Evolutionary conservation across 1,140 invertebrate genomes (phyloP).

Genomic region (Drosophila saltans): DNA sequence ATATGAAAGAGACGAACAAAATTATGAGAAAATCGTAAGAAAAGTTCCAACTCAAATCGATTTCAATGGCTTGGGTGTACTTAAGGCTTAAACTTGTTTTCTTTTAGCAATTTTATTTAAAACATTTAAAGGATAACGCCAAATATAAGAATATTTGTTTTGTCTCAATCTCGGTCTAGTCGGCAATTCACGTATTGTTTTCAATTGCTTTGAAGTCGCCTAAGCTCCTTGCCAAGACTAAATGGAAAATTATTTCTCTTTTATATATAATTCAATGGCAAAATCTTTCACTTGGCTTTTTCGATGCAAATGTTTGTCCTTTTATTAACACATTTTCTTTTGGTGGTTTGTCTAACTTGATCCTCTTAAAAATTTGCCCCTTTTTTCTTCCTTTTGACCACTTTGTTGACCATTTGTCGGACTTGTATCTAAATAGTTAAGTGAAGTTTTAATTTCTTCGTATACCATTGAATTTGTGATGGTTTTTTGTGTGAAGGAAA

Average conservation of each 20-base stretch:
- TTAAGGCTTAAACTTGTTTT: neutral
- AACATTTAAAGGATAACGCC: neutral
- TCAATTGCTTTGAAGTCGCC: neutral
- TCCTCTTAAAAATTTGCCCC: conserved; percentile 18
- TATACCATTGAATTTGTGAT: conserved; percentile 31
- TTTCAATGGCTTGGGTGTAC: neutral
- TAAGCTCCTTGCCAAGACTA: conserved; percentile 4
- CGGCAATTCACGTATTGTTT: neutral
- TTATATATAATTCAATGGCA: conserved; percentile 29
- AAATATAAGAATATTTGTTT: conserved; percentile 32
- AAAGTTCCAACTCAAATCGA: conserved; percentile 1
- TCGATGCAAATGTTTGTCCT: conserved; percentile 46
- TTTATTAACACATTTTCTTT: conserved; percentile 66
- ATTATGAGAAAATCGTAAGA: conserved; percentile 16
- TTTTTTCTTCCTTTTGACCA: conserved; percentile 28
- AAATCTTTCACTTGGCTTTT: conserved; percentile 2
- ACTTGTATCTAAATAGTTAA: conserved; percentile 69
- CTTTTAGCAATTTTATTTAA: neutral
- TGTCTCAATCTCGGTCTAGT: conserved; percentile 38
- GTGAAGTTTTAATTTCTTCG: conserved; percentile 62
- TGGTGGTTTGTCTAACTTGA: conserved; percentile 4
- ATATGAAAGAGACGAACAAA: conserved; percentile 22
- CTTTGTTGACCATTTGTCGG: conserved; percentile 53
- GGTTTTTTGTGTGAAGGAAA: conserved; percentile 19
- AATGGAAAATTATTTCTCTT: conserved; percentile 49